Conservation (phyloP, 2,113 vertebrate genomes). For the Mus pahari region DNA sequence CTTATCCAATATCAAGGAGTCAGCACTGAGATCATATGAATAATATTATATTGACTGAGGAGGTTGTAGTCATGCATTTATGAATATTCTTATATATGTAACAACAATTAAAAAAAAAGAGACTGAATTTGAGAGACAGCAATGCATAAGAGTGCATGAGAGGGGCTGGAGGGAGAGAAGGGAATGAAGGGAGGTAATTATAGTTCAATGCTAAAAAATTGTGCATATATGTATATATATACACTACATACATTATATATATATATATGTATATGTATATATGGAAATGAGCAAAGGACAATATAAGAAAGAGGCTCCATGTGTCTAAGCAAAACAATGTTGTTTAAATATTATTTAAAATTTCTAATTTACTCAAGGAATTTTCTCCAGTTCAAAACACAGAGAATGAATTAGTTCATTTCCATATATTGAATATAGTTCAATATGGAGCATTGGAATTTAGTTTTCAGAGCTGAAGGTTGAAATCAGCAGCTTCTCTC, state of each 20-base stretch:
- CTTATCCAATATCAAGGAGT: neutral
- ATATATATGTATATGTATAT: neutral
- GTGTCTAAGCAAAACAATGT: neutral
- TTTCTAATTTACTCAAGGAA: constrained; percentile 54
- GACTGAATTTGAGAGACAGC: neutral
- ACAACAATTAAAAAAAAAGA: neutral
- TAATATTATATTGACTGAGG: neutral
- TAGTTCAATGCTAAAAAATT: neutral
- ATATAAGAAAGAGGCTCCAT: neutral
- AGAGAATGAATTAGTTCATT: constrained; percentile 33
- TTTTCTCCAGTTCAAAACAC: constrained; percentile 59
- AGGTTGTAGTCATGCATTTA: neutral
- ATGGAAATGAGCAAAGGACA: neutral
- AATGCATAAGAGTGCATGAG: neutral
- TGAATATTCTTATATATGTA: neutral
- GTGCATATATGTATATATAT: neutral
- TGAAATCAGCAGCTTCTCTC: constrained; percentile 48
- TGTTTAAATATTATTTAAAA: constrained; percentile 15
- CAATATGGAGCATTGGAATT: constrained; percentile 12
- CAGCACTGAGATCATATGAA: neutral
- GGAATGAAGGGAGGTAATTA: neutral
- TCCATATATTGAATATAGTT: neutral
- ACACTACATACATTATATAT: neutral
- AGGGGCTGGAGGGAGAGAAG: neutral
- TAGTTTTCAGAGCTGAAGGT: constrained; percentile 52